phyloP scores from a whole-genome alignment of 1,140 invertebrate species.

The Drosophila fuyamai region DNA sequence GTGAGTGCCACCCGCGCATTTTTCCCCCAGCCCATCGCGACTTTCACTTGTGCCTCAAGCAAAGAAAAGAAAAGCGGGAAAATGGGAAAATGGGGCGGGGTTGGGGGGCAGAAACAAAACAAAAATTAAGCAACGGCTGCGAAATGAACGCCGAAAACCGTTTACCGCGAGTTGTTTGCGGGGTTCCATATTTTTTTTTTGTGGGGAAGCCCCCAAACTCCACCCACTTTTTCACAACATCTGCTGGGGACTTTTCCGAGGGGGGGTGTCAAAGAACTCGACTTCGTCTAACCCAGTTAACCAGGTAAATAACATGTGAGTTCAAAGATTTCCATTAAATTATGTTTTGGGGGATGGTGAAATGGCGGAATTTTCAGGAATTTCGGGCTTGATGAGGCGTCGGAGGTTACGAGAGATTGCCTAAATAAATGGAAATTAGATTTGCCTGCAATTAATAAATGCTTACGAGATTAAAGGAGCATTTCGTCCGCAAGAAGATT shows the following conservation, averaged over 20 bases:
- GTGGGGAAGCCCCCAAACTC: neutral
- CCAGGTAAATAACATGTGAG: constrained; percentile 53
- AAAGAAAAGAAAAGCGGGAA: constrained; percentile 34
- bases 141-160: constrained; percentile 77
- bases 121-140: constrained; percentile 78
- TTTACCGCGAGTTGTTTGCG: constrained; percentile 79
- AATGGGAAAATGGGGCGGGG: constrained; percentile 2
- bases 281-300: constrained; percentile 51
- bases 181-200: constrained; percentile 35
- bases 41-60: constrained; percentile 73
- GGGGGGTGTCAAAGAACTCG: constrained; percentile 38
- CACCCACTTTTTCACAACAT: constrained; percentile 6
- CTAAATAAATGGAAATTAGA: constrained; percentile 30
- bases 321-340: constrained; percentile 53
- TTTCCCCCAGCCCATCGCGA: constrained; percentile 7
- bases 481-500: neutral
- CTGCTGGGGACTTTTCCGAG: constrained; percentile 25
- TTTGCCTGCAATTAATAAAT: constrained; percentile 28
- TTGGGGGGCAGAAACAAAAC: constrained; percentile 38
- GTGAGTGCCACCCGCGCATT: constrained; percentile 30
- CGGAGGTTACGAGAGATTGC: constrained; percentile 14
- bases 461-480: constrained; percentile 9
- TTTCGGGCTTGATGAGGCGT: constrained; percentile 8
- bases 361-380: constrained; percentile 4
- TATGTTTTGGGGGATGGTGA: constrained; percentile 20